Evolutionary conservation across 2,888 invertebrate species (phyloP).

Genomic region (Drosophila subquinaria): DNA sequence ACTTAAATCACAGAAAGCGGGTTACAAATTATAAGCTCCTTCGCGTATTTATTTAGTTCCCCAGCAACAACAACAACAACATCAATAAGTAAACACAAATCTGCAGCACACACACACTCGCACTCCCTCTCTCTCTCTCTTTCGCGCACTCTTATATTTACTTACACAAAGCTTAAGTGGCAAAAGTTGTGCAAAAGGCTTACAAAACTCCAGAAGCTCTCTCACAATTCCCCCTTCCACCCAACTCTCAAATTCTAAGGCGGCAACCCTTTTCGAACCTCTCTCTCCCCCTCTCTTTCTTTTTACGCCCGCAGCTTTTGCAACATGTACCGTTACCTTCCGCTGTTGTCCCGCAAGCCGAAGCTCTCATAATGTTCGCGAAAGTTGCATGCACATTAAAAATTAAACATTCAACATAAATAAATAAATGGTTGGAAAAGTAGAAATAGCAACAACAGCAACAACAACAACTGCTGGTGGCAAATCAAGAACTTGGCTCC

Average conservation of each 20-base stretch:
- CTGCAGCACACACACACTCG: slow-evolving; percentile 20
- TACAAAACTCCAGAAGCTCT: slow-evolving; percentile 65
- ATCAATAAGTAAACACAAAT: slow-evolving; percentile 49
- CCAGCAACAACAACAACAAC: slow-evolving; percentile 34
- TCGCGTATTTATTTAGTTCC: slow-evolving; percentile 51
- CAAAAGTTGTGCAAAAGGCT: slow-evolving; percentile 79
- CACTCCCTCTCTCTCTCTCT: slow-evolving; percentile 10
- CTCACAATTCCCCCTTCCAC: slow-evolving; percentile 8
- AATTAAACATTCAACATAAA: slow-evolving; percentile 72
- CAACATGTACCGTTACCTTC: not conserved
- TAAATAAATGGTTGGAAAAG: slow-evolving; percentile 70
- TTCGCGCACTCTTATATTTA: slow-evolving; percentile 40
- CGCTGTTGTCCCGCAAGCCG: slow-evolving; percentile 17
- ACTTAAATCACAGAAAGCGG: slow-evolving; percentile 35
- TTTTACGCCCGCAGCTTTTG: not conserved
- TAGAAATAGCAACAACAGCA: slow-evolving; percentile 49
- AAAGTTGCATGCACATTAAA: slow-evolving; percentile 77
- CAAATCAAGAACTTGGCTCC: slow-evolving; percentile 66
- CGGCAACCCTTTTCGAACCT: slow-evolving; percentile 55
- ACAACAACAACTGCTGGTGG: slow-evolving; percentile 41
- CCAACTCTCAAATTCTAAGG: slow-evolving; percentile 5
- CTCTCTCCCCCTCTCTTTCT: not conserved
- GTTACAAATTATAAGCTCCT: slow-evolving; percentile 58
- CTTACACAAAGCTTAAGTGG: slow-evolving; percentile 76
- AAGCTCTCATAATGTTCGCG: slow-evolving; percentile 44